Base-by-base conservation (phyloP, 1,140 invertebrate species). In the Zaprionus taronus region DNA sequence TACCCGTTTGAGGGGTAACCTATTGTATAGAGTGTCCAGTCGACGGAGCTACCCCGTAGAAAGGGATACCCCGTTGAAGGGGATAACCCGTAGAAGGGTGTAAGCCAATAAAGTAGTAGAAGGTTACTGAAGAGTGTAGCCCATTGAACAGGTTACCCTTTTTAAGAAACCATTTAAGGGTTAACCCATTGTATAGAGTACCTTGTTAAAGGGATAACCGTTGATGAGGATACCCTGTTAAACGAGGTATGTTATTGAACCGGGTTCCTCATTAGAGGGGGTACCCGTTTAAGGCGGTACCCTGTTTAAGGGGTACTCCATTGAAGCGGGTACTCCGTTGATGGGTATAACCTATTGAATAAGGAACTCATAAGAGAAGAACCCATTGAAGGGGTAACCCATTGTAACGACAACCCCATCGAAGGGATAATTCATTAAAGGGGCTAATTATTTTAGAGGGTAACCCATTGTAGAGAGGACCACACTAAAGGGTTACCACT, bases 401-500 rank as follows among this genome's bases (percentile, higher is more conserved):
- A 38, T 36, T 36, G 36, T 14, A 38, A 20, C 2, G 41, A n/a
- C 5, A 47, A 5, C 49, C 34, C 55, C 34, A 9, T 17, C 6
- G 9, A 47, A 7, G 7, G n/a, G 7, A 2, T 17, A 44, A 17
- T 2, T 5, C 5, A 3, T 17, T 17, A 17, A 44, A 44, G 41
- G 41, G n/a, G 7, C 2, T 1, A 47, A 2, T 17, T 7, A 7
- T 9, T 20, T 2, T 4, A 9, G n/a, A 9, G 41, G 2, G 7
- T 47, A 17, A 9, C n/a, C 41, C 41, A 5, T 44, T 7, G 5
- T 5, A 41, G 15, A n/a, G 41, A 0, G 6, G 5, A 44, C 2
- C 15, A 15, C 7, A 17, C 9, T n/a, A 67, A 11, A 31, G 3
- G 11, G 12, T 28, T 49, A 4, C 11, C 26, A 77, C 85, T 90